These are phyloP conservation scores for Pseudomyrmex cubaensis DNA, from an alignment of 1,140 invertebrate genomes.

Conservation along the genomic window DNA sequence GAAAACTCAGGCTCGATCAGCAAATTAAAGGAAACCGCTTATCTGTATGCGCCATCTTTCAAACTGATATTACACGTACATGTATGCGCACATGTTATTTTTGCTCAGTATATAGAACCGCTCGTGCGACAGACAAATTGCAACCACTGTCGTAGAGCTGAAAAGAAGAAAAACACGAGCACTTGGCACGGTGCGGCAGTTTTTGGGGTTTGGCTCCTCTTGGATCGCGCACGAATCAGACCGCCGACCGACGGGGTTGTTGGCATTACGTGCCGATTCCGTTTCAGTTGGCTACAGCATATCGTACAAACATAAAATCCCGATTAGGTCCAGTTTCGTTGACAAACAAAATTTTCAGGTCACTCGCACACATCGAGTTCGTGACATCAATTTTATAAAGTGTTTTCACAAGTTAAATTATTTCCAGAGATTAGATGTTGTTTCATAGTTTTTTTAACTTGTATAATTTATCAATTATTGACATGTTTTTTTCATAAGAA, in stretches of 20 bases:
- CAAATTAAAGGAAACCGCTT: neutral
- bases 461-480: no score
- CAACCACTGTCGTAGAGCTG: neutral
- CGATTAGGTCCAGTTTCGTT: neutral
- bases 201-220: slow-evolving; percentile 39
- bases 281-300: neutral
- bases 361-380: no score
- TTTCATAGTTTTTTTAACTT: no score
- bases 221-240: slow-evolving; percentile 56
- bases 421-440: no score
- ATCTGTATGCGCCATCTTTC: neutral
- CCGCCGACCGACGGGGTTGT: slow-evolving; percentile 56
- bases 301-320: neutral
- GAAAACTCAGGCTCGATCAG: neutral
- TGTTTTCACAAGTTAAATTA: no score
- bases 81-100: neutral
- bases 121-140: slow-evolving; percentile 49
- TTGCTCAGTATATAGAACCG: neutral
- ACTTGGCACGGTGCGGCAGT: slow-evolving; percentile 54
- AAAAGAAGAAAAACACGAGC: slow-evolving; percentile 27
- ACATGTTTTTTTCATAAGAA: no score
- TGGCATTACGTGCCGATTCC: slow-evolving; percentile 51
- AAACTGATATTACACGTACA: neutral
- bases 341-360: neutral
- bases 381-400: no score